These are phyloP conservation scores for Rhabdomys pumilio DNA, from an alignment of 2,797 vertebrate species.

Conservation along the genomic window DNA sequence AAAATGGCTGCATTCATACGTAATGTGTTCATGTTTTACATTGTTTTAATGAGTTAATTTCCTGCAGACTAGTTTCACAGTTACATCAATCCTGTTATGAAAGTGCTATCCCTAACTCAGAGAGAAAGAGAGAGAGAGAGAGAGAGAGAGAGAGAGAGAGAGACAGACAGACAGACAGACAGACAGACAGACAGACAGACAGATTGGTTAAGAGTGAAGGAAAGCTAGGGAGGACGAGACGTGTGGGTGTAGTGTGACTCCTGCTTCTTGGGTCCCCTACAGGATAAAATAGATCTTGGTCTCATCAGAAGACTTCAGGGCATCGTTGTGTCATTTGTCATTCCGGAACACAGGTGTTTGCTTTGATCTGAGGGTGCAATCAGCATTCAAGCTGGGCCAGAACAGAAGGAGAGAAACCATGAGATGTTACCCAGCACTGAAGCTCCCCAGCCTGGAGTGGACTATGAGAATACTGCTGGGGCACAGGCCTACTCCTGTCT, in stretches of 20 bases:
- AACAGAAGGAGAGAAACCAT: neutral
- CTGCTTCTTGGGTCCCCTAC: neutral
- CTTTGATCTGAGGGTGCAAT: slow-evolving; percentile 61
- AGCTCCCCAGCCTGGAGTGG: neutral
- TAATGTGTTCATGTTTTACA: neutral
- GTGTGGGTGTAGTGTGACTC: neutral
- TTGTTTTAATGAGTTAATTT: slow-evolving; percentile 27
- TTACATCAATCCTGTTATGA: neutral
- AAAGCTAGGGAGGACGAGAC: neutral
- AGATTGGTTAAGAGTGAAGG: neutral
- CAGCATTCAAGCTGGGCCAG: slow-evolving; percentile 36
- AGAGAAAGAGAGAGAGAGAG: neutral
- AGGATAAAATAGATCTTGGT: neutral
- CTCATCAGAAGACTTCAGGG: slow-evolving; percentile 35
- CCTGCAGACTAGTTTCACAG: neutral
- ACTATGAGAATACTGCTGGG: slow-evolving; percentile 85
- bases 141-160: neutral
- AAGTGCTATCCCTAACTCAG: neutral
- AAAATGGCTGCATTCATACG: neutral
- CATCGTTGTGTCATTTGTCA: slow-evolving; percentile 8
- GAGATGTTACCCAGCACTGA: neutral
- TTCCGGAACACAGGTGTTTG: neutral
- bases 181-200: neutral
- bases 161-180: neutral
- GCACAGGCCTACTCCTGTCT: neutral